Evolutionary conservation across 2,113 vertebrate species (phyloP).

Genomic region (Oenanthe melanoleuca): DNA sequence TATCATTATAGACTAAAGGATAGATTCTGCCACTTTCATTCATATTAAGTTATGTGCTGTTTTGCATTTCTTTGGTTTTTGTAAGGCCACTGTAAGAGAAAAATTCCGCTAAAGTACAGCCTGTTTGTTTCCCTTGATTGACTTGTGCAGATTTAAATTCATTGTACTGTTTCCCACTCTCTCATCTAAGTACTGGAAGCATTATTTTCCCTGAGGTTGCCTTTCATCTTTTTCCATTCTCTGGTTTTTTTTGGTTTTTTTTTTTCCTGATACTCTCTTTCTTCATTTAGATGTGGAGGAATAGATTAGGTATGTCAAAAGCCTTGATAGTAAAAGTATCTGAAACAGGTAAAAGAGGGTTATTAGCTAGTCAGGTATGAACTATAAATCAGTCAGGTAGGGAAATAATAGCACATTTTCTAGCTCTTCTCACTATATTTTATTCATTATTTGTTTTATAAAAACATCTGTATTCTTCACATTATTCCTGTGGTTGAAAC

Average conservation of each 20-base stretch:
- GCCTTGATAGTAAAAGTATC: background rate
- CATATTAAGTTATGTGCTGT: background rate
- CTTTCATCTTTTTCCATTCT: background rate
- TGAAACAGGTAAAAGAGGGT: background rate
- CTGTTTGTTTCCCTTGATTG: background rate
- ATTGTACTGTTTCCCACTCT: background rate
- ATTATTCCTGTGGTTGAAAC: background rate
- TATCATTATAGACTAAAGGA: background rate
- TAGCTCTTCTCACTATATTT: background rate
- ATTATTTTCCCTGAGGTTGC: background rate
- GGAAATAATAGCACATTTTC: background rate
- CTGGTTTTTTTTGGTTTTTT: background rate
- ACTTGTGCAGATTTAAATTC: background rate
- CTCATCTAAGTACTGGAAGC: background rate
- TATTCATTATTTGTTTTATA: background rate
- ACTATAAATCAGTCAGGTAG: background rate
- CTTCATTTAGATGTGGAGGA: background rate
- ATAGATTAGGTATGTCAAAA: background rate
- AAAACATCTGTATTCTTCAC: background rate
- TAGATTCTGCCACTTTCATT: background rate
- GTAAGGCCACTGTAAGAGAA: background rate
- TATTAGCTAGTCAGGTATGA: background rate
- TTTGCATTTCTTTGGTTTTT: background rate
- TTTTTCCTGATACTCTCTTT: background rate
- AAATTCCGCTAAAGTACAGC: background rate